Base-by-base conservation (phyloP, 2,888 invertebrate species). In the Monochamus alternatus region DNA sequence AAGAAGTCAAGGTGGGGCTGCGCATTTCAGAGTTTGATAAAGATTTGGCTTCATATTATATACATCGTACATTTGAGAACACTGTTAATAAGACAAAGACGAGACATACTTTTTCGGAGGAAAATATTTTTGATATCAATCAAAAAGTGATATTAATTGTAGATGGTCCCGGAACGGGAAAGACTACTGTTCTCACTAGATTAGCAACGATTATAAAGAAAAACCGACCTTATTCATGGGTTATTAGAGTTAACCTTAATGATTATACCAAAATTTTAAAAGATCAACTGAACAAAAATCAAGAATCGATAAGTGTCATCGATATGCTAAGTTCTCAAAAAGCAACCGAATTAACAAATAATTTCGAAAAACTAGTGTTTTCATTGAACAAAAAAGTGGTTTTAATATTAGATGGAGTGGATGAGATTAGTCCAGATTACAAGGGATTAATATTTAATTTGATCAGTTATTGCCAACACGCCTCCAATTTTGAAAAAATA, bases 141-240 rank as follows among this genome's bases (percentile, higher is more conserved):
- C 65, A 65, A 31, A 73, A 59, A 58, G 32, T 65, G 5, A 30
- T 73, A 22, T 30, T 65, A 38, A 73, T 73, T 22, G 58, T 66
- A 7, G 73, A 73, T 31, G 14, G 32, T 12, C 55, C 73, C 10
- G 73, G 73, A n/a, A 73, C 66, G 73, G 73, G 73, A 12, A 73
- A 73, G 62, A 73, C 55, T 12, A 73, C 59, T 3, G 66, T 73
- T 3, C 66, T 73, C 44, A 73, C 47, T 10, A 65, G 59, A 44
- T 47, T 73, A 32, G 60, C 59, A 5, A 31, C 14, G 47, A 9
- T 12, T 8, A 32, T 66, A 22, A 59, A 63, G 47, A 22, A 31
- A 31, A 8, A 59, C 12, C 4, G 12, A 5, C 47, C 66, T 9
- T 12, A 14, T 30, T 55, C n/a, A 30, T 73, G 55, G 73, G 60